Evolutionary conservation across 2,888 invertebrate species (phyloP), one percentile per base, ranked within the genome.

Genomic region (Icerya purchasi): DNA sequence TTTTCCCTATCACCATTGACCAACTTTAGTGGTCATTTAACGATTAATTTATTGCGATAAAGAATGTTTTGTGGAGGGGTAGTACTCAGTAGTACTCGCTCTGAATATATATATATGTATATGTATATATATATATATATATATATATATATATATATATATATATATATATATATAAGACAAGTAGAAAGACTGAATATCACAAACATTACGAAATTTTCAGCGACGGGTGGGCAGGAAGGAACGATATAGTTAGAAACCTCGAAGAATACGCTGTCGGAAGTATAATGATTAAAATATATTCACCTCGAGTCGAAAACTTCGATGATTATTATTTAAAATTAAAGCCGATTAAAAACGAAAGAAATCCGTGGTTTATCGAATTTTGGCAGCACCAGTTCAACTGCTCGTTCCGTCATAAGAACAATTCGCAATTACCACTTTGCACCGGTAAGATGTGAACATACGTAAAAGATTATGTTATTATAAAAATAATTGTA

Each of bases 361-460:
- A 71, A 5, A 73, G 81, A 57, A 86, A 86, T 71, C 84, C 84
- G 1, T 79, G 79, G 79, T 86, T 86, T 71, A 72, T 75, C 22
- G 86, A 86, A 70, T 84, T 84, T 71, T 86, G 86, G 86, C 80
- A 85, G 69, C 72, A 76, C 63, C 78, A 78, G 66, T 85, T 84
- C 71, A 74, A 77, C 65, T 85, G 84, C 69, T 70, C 73, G 3
- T 66, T 78, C 52, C 68, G 73, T 21, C 64, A 64, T 50, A 19
- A 50, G 50, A 56, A 50, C 56, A 20, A 22, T 50, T 22, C 49
- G 2, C 2, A 20, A 14, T 2, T 55, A 10, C 57, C 60, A 24
- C 18, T 19, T 19, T 63, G 63, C 51, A 59, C 63, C 23, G 63
- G 63, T 63, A 19, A 61, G 62, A 49, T 56, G 3, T 10, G 14